Conservation (phyloP, 2,888 invertebrate genomes). For the Drepanosiphum platanoidis region DNA sequence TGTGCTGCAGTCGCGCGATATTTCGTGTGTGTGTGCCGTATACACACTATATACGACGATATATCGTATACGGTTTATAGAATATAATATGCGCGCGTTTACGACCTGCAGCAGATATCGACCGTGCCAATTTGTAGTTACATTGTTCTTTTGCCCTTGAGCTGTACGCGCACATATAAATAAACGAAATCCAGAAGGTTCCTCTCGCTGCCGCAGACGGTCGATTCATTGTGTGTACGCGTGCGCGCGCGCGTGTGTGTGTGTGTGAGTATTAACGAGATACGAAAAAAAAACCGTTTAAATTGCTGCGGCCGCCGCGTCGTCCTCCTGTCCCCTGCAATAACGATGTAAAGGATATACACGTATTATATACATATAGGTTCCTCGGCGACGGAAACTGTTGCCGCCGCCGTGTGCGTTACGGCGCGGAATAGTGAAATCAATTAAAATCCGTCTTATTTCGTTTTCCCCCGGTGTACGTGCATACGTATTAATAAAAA, state of each 20-base stretch:
- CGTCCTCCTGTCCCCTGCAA: not conserved
- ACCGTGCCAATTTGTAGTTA: conserved; percentile 40
- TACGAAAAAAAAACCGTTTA: not conserved
- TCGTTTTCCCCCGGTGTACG: not conserved
- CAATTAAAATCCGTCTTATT: conserved; percentile 46
- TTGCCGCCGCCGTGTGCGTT: not conserved
- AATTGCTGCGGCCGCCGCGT: not conserved
- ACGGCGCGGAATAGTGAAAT: not conserved
- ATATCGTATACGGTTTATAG: not conserved
- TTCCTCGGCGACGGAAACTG: not conserved
- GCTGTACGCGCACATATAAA: conserved; percentile 37
- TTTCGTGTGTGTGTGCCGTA: no score
- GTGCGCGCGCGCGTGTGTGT: not conserved
- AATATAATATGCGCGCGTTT: not conserved
- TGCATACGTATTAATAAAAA: not conserved
- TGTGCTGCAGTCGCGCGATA: no score
- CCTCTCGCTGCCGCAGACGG: not conserved
- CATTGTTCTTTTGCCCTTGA: conserved; percentile 58
- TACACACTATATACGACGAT: not conserved
- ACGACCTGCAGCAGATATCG: conserved; percentile 24
- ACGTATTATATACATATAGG: not conserved
- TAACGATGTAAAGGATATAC: not conserved
- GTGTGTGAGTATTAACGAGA: not conserved
- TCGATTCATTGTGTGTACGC: not conserved
- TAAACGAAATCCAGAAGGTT: conserved; percentile 33